Evolutionary conservation across 1,140 invertebrate genomes (phyloP).

Genomic region (Philotrypesis tridentata): DNA sequence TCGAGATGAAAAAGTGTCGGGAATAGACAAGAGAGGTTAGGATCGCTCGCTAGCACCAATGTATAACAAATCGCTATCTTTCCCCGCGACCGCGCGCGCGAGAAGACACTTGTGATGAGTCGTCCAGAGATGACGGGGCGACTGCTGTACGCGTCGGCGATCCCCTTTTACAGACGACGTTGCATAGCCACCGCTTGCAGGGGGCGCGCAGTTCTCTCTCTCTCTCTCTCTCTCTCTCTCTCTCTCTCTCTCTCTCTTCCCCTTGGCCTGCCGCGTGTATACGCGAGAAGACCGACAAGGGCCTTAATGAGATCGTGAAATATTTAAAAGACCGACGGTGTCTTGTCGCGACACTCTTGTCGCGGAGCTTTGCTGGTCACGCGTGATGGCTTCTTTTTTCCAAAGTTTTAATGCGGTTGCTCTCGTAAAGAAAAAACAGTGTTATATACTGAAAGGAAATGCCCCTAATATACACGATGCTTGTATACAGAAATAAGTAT

Average conservation of each 20-base stretch:
- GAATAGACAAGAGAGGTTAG: background rate
- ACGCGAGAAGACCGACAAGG: slow-evolving; percentile 12
- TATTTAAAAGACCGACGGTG: slow-evolving; percentile 32
- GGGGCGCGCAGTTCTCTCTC: background rate
- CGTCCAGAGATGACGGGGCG: background rate
- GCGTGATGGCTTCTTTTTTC: background rate
- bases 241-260: background rate
- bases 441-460: too few species aligned
- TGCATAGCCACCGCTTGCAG: background rate
- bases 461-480: too few species aligned
- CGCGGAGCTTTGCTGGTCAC: too few species aligned
- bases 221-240: background rate
- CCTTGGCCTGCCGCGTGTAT: slow-evolving; percentile 30
- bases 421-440: too few species aligned
- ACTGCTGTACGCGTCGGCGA: background rate
- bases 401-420: background rate
- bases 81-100: background rate
- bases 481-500: too few species aligned
- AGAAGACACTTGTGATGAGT: background rate
- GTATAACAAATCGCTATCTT: background rate
- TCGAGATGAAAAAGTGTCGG: background rate
- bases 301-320: slow-evolving; percentile 48
- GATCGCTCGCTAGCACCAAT: background rate
- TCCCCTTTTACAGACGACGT: background rate
- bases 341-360: background rate